Evolutionary conservation across 2,113 vertebrate species (phyloP), one percentile per base, ranked within the genome.

Genomic region (Cephalopterus ornatus): DNA sequence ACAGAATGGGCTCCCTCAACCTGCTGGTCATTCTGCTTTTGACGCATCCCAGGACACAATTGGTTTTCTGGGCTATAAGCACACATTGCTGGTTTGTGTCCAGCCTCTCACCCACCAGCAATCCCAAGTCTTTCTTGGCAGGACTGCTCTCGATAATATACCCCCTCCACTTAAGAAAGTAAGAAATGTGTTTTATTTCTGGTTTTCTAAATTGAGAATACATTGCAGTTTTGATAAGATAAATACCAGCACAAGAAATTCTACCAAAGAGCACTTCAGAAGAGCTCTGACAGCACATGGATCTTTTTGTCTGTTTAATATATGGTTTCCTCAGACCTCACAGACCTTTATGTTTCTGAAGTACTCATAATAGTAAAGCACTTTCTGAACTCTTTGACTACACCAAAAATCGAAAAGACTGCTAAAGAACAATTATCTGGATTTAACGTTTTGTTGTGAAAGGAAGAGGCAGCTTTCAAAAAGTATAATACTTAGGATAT

Each of bases 31-130:
- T 3, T 2, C 14, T 66, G 30, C 21, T 46, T 66, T 66, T 33
- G 21, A 66, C 24, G 63, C 21, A 33, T 14, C 42, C 15, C 11
- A 26, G 30, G 30, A 44, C 23, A 66, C 5, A 6, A 1, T 3
- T 67, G 19, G 7, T 13, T 46, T 74, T 89, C 46, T 68, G 61
- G 19, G 20, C 19, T 67, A 15, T 46, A n/a, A 58, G 28, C 5
- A 12, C 23, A 14, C 15, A 1, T 26, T 14, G n/a, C 13, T 11
- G 5, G 17, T 14, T 30, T 30, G 11, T 1, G 3, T 13, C 9
- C 41, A 68, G 6, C 26, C 16, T 53, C 12, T 49, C 41, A 83
- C 5, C 11, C 17, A 49, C 6, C 41, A 76, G 47, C 13, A 61
- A 5, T 2, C 11, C 15, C 11, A 7, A 15, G 30, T 6, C 41